Base-by-base conservation (phyloP, 2,797 vertebrate species). In the Chelonia mydas region DNA sequence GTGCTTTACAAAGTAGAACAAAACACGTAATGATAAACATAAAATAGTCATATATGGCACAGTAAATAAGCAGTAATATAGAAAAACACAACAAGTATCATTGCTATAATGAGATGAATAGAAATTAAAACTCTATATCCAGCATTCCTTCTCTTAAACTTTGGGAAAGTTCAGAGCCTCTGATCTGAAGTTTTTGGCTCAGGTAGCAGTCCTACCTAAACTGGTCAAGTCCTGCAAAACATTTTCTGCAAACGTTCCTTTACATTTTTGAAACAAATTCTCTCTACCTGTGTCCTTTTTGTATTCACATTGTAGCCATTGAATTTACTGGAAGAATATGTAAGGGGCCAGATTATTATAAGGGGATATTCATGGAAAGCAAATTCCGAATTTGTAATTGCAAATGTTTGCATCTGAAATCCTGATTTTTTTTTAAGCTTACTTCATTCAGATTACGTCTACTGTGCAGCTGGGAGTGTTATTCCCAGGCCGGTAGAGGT, bases 1-100 rank as follows among this genome's bases (percentile, higher is more conserved):
- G 68, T 88, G 57, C 86, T 94, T 91, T 86, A 88, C 49, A 82
- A 83, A 96, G 68, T 68, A 95, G n/a, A 94, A 79, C 49, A 94
- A 94, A 94, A 27, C 57, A 50, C 16, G 15, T 37, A 81, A 57
- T 21, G 41, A 27, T 11, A 47, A 81, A 74, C 83, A 17, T 17
- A 54, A 89, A 92, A 80, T 37, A 96, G 79, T 5, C 1, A 88
- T n/a, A 55, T 17, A 19, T 0, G 1, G 80, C 61, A 57, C 50
- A 61, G 87, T 84, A 83, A 87, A 91, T 1, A 86, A 37, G 37
- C 53, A 81, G 41, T 54, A 61, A 53, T n/a, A 37, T 31, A 84
- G 83, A 1, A 3, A 25, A 25, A 80, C 81, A 86, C 68, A 79
- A 65, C 41, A 6, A 87, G 5, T 50, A 50, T 55, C 92, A 51